Evolutionary conservation across 2,113 vertebrate genomes (phyloP), one percentile per base, ranked within the genome.

Genomic region (Urocolius indicus): DNA sequence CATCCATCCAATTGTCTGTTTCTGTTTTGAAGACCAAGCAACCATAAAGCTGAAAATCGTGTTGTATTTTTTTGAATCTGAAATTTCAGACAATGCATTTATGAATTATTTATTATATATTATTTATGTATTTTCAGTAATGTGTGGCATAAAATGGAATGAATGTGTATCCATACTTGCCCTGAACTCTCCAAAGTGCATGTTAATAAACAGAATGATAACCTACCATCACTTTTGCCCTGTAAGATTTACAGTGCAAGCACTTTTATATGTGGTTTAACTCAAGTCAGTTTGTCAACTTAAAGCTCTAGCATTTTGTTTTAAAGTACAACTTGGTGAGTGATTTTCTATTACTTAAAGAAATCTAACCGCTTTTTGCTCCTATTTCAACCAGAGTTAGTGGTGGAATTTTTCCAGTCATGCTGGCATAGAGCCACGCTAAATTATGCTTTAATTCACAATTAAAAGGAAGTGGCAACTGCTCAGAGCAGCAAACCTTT

Each of bases 51-150:
- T 94, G 85, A 96, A 95, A 93, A 96, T 34, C 2, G 3, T 77
- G 68, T n/a, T 95, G 90, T 89, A 90, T 92, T 96, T 97, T 97
- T 96, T 96, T 51, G 95, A 95, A 92, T 97, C 88, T 95, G 93
- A 97, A 97, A 93, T 97, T 97, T 96, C 76, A 97, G 92, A 96
- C 95, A 97, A 94, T 85, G 75, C 65, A 19, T 71, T 93, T 89
- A 95, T 97, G 89, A 97, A 96, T 98, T 97, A 97, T 97, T 97
- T 97, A 97, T 98, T 79, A n/a, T n/a, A n/a, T n/a, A n/a, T n/a
- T n/a, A n/a, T n/a, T n/a, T n/a, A 95, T 95, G 87, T 90, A 76
- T 94, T 96, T 96, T 97, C 95, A 91, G 75, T 96, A 98, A 96
- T 84, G 78, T 88, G 59, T 34, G 3, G 87, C 71, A 95, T 97